Base-by-base conservation (phyloP, 1,140 invertebrate species). In the Parasteatoda tepidariorum region DNA sequence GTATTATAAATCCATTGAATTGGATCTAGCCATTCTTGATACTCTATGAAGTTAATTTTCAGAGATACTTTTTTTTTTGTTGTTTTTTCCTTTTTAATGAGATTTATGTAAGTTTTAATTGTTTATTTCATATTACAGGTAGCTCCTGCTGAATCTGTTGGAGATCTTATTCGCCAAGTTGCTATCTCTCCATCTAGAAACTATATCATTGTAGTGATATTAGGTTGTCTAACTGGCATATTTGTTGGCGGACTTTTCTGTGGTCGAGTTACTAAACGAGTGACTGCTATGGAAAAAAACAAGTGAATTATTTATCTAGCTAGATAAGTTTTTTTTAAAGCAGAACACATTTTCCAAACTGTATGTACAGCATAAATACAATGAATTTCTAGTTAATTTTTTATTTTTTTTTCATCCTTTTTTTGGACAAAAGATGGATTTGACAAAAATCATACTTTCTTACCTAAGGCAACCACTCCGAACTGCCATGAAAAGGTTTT, bases 191-290 rank as follows among this genome's bases (percentile, higher is more conserved):
- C 94, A 48, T 91, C 94, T 3, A 92, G 92, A 87, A 92, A 93
- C 88, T 96, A 95, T 87, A 94, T 97, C 85, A 90, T 95, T 84
- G 90, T 94, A 28, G 90, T 94, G 26, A 90, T 92, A 15, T 90
- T 94, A 64, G 92, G 92, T 30, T 89, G 93, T 61, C 90, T 95
- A n/a, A 93, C 93, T 18, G 88, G 93, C 73, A 93, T 96, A 82
- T 96, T 97, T 86, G 91, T 95, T 13, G 90, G 92, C 28, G 95
- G 95, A 59, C 89, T 97, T 73, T 94, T 95, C 85, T 95, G 94
- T 88, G 95, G 95, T 0, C 90, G 94, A 85, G 91, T 94, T 30
- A 93, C 94, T 3, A 92, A 93, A 87, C 91, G 93, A 87, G 92
- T 93, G 86, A 75, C 85, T 22, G 91, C 91, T 88, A 90, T 91